A percentile compares a stretch with the other conserved stretches of the same genome.
phyloP scores from a whole-genome alignment of 2,113 vertebrate genomes.

The Alethe diademata region DNA sequence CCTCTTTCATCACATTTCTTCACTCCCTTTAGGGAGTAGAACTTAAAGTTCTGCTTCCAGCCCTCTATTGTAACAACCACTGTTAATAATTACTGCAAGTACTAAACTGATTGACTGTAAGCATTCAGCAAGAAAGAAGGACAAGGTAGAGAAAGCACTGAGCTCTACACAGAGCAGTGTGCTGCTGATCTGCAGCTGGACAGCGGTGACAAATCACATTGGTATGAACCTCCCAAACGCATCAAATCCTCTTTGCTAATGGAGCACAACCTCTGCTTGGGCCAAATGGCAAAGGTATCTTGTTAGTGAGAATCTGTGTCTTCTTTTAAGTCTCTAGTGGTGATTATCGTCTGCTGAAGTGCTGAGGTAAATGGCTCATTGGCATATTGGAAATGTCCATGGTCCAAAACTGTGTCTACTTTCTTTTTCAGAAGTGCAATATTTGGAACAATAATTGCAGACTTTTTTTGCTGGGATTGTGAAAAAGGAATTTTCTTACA shows the following conservation, averaged over 20 bases:
- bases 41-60: neutral
- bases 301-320: accelerated
- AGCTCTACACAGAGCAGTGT: neutral
- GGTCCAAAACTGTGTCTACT: neutral
- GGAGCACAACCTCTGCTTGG: neutral
- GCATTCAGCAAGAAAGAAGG: neutral
- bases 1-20: neutral
- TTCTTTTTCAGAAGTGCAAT: neutral
- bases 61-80: neutral
- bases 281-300: neutral
- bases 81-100: neutral
- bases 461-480: neutral
- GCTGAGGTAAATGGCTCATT: neutral
- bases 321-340: neutral
- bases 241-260: neutral
- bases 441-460: neutral
- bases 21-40: neutral
- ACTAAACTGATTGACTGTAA: neutral
- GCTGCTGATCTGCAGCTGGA: neutral
- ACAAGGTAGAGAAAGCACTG: neutral
- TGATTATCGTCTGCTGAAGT: neutral
- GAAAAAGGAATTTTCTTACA: neutral
- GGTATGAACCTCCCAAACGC: neutral
- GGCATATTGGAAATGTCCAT: neutral
- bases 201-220: neutral